Evolutionary conservation across 2,797 vertebrate species (phyloP), one percentile per base, ranked within the genome.

Genomic region (Telmatherina bonti): DNA sequence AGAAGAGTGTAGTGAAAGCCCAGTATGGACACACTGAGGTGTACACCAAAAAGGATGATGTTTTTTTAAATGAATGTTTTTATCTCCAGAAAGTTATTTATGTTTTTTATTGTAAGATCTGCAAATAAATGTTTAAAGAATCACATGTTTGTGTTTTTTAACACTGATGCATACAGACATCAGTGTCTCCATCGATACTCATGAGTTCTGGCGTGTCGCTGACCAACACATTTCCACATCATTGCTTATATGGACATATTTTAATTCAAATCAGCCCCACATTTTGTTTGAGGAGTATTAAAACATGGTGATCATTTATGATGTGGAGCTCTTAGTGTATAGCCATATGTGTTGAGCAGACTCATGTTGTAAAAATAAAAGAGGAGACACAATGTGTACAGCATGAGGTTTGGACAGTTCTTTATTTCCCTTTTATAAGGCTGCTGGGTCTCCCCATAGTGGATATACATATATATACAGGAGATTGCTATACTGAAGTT

Each of bases 361-460:
- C 43, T n/a, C 8, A 20, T 43, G 1, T 57, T 62, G 26, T 51
- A 49, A 61, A 54, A 54, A 24, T 31, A 55, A 81, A 80, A 84
- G 45, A 85, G 56, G 79, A 58, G 68, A 26, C 62, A 60, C 77
- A 72, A 16, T 30, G 41, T 85, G 74, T 85, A 83, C 64, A 84
- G 53, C 81, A 74, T 83, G 88, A 93, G 91, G 90, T 92, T 92
- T 92, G 87, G 90, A 93, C 92, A 94, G 92, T 93, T 93, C 88
- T 95, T 95, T 95, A 95, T 95, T 93, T 93, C 93, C 92, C 92
- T 93, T 94, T 93, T 85, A 93, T 94, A 95, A 93, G 93, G 94
- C 93, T 92, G 93, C 91, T 93, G 92, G 92, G 91, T 93, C 85
- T 92, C 90, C 89, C 92, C 92, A 90, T 93, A 82, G 89, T 93